These are phyloP conservation scores for Netelia melanura DNA, from an alignment of 2,888 invertebrate species.

Conservation along the genomic window DNA sequence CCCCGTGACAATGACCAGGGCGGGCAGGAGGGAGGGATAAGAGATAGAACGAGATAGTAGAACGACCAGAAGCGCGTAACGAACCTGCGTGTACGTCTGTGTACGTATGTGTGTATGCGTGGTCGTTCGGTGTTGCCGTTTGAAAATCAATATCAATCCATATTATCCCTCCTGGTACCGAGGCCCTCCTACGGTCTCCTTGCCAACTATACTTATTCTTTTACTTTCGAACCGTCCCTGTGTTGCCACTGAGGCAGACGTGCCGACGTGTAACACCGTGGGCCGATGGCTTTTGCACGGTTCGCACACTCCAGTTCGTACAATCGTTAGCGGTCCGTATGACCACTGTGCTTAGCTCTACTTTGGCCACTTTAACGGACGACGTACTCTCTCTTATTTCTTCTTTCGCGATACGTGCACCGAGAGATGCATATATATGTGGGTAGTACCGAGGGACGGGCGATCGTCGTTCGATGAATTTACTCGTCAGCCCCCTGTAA, in stretches of 20 bases:
- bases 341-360: not conserved
- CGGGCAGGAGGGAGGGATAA: not conserved
- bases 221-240: not conserved
- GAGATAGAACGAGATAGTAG: not conserved
- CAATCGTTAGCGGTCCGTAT: not conserved
- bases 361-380: slow-evolving; percentile 28
- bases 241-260: not conserved
- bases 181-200: not conserved
- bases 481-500: not conserved
- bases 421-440: slow-evolving; percentile 14
- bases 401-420: not conserved
- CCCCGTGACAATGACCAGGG: not conserved
- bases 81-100: no score
- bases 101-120: not conserved
- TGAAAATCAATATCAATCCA: slow-evolving; percentile 79
- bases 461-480: slow-evolving; percentile 5
- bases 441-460: slow-evolving; percentile 31
- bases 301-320: slow-evolving; percentile 41
- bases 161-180: slow-evolving; percentile 67
- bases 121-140: slow-evolving; percentile 65
- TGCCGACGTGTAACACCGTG: slow-evolving; percentile 22
- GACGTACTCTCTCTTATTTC: slow-evolving; percentile 42
- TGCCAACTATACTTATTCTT: not conserved
- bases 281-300: slow-evolving; percentile 49
- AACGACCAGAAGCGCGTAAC: no score